Evolutionary conservation across 2,797 vertebrate genomes (phyloP).

Genomic region (Esox masquinongy): DNA sequence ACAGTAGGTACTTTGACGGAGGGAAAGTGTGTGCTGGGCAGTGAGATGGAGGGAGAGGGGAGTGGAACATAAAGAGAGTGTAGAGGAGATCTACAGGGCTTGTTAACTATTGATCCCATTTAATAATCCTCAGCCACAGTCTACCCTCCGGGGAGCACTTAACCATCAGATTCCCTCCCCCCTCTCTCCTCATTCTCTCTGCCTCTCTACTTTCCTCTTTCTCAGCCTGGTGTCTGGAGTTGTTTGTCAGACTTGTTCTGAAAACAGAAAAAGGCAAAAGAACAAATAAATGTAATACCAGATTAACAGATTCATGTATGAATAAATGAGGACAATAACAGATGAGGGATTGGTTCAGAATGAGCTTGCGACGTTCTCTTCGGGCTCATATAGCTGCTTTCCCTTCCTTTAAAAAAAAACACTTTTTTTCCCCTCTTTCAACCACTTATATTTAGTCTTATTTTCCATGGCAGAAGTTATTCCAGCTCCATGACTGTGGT

Average conservation of each 20-base stretch:
- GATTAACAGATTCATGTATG: slow-evolving; percentile 65
- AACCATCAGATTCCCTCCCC: not conserved
- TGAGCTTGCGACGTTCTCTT: slow-evolving; percentile 48
- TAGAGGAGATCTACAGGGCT: slow-evolving; percentile 40
- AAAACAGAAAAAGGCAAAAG: slow-evolving; percentile 10
- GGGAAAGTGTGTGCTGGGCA: not conserved
- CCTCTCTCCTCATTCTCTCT: slow-evolving; percentile 11
- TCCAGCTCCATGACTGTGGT: slow-evolving; percentile 64
- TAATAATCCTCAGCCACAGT: slow-evolving; percentile 70
- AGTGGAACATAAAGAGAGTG: not conserved
- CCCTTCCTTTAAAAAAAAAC: slow-evolving; percentile 7
- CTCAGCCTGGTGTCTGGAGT: slow-evolving; percentile 1
- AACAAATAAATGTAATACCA: slow-evolving; percentile 54
- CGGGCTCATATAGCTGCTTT: slow-evolving; percentile 57
- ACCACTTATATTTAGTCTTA: slow-evolving; percentile 43
- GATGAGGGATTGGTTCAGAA: slow-evolving; percentile 27
- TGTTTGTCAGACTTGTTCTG: not conserved
- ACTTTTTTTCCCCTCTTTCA: too few relatives aligned
- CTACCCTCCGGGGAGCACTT: slow-evolving; percentile 68
- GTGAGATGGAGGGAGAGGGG: not conserved
- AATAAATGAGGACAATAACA: slow-evolving; percentile 54
- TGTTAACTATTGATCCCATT: slow-evolving; percentile 77
- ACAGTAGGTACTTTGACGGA: not conserved
- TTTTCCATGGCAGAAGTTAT: slow-evolving; percentile 63
- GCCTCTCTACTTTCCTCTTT: not conserved